These are phyloP conservation scores for Criorhina ranunculi DNA, from an alignment of 2,888 invertebrate genomes.

Conservation along the genomic window DNA sequence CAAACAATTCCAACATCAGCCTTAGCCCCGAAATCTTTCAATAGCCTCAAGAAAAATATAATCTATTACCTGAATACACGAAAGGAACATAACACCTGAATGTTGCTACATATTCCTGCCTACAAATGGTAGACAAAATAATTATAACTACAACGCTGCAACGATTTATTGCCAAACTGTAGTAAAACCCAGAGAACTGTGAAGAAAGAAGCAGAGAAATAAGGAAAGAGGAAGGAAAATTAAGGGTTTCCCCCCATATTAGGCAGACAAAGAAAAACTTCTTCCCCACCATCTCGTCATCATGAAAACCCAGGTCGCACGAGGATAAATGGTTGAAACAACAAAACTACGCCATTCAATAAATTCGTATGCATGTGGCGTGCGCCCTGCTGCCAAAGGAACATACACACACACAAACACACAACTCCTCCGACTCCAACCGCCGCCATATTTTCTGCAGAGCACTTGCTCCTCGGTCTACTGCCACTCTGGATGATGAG, in stretches of 20 bases:
- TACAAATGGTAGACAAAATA: conserved; percentile 69
- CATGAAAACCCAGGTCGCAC: conserved; percentile 68
- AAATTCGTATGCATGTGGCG: conserved; percentile 77
- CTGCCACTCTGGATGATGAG: conserved; percentile 72
- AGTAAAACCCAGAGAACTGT: conserved; percentile 46
- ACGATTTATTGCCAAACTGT: conserved; percentile 70
- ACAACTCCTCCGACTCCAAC: conserved; percentile 20
- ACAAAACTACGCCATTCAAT: conserved; percentile 76
- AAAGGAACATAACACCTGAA: conserved; percentile 69
- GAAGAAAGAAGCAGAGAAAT: conserved; percentile 10
- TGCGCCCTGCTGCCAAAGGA: conserved; percentile 57
- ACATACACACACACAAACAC: conserved; percentile 3
- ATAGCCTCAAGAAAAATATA: conserved; percentile 60
- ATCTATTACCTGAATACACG: conserved; percentile 74
- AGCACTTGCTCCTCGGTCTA: conserved; percentile 43
- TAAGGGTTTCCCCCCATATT: conserved; percentile 47
- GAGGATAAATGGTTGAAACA: conserved; percentile 75
- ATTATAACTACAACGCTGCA: conserved; percentile 72
- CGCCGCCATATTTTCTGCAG: conserved; percentile 50
- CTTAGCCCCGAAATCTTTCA: conserved; percentile 59
- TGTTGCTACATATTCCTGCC: conserved; percentile 37
- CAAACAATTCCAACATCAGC: conserved; percentile 33
- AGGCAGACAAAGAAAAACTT: conserved; percentile 48
- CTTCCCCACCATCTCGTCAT: conserved; percentile 9
- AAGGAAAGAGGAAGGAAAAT: conserved; percentile 63